Evolutionary conservation across 2,888 invertebrate genomes (phyloP), one percentile per base, ranked within the genome.

Genomic region (Cryptus viduatorius): DNA sequence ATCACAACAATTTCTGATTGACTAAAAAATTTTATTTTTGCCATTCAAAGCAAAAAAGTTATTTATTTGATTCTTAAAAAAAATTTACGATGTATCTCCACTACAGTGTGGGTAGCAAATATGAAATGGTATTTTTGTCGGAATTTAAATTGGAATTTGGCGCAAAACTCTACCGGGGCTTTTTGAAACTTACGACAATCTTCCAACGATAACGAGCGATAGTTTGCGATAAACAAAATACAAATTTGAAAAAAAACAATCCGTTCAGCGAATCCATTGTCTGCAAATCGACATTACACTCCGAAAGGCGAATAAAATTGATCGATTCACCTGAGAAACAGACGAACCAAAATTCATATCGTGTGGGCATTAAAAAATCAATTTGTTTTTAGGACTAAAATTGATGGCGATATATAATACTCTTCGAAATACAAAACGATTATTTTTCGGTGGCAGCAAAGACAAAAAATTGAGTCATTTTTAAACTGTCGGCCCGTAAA

Each of bases 351-450:
- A 69, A 19, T 14, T 53, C 75, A 81, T 19, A 75, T 37, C 42
- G 50, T 83, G 42, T 79, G 83, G 83, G 79, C 79, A 83, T 83
- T n/a, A 50, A 50, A 50, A 50, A 16, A 16, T 16, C 3, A 50
- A 14, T 50, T 50, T 50, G 16, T 50, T n/a, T 50, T 50, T 50
- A 16, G 50, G n/a, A 16, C 16, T 16, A 16, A 50, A 50, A 50
- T 50, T 50, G 5, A 50, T 50, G 14, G n/a, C n/a, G 16, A 50
- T 16, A 7, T 16, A 50, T 50, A 1, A 5, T 5, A 50, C 16
- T 50, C 50, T 50, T 50, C 50, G 16, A 16, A 50, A 50, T 50
- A 50, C 50, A 5, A 14, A 16, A 16, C 0, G 4, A 50, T 50
- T 14, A 50, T 50, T 16, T 50, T 5, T 50, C 16, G 4, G 50